Evolutionary conservation across 2,113 vertebrate species (phyloP).

Genomic region (Sula dactylatra): DNA sequence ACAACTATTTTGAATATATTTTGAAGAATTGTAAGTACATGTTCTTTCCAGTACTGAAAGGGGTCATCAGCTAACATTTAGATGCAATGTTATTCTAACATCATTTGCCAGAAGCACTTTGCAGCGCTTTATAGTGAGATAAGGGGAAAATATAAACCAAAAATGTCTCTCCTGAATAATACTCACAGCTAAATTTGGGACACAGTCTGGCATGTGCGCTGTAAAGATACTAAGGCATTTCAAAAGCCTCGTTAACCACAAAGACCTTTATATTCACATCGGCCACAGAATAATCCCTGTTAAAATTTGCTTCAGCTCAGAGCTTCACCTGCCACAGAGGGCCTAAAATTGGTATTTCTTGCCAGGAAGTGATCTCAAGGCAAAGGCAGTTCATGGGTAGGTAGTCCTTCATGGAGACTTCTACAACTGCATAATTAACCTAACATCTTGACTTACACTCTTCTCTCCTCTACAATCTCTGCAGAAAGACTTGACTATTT

Average conservation of each 20-base stretch:
- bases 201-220: accelerated
- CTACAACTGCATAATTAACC: neutral
- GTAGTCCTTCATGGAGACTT: neutral
- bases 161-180: neutral
- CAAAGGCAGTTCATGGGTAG: neutral
- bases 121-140: neutral
- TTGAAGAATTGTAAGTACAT: neutral
- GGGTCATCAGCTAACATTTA: neutral
- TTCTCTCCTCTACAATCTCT: accelerated
- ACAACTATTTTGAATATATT: neutral
- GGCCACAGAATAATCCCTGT: neutral
- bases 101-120: neutral
- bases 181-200: neutral
- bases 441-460: neutral
- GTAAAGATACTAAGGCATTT: neutral
- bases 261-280: neutral
- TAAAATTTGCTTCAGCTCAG: neutral
- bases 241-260: neutral
- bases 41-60: neutral
- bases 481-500: neutral
- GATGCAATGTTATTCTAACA: neutral
- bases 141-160: neutral
- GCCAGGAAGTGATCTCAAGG: neutral
- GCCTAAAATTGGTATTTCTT: neutral
- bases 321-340: neutral